Evolutionary conservation across 2,797 vertebrate species (phyloP).

Genomic region (Triplophysa yarkandensis): DNA sequence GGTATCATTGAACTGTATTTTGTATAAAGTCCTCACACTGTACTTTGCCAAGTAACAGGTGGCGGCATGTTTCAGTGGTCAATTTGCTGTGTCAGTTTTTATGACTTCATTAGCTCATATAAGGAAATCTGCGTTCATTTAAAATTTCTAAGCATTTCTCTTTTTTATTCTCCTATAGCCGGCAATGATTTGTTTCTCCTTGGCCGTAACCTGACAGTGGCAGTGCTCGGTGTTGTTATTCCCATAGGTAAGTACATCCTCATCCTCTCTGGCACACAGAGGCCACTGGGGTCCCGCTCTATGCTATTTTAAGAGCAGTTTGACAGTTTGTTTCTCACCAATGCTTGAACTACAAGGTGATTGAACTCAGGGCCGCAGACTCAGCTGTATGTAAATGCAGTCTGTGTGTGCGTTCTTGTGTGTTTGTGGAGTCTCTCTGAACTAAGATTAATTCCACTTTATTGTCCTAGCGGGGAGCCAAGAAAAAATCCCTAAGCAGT

Average conservation of each 20-base stretch:
- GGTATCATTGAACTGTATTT: not conserved
- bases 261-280: conserved; percentile 56
- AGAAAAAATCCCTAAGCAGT: conserved; percentile 10
- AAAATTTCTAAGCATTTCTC: not conserved
- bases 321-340: conserved; percentile 32
- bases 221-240: conserved; percentile 90
- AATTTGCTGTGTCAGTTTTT: not conserved
- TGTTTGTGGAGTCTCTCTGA: conserved; percentile 8
- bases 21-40: not conserved
- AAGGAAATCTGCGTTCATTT: not conserved
- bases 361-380: conserved; percentile 24
- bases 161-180: conserved; percentile 73
- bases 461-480: conserved; percentile 1
- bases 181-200: conserved; percentile 84
- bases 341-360: conserved; percentile 27
- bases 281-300: conserved; percentile 33
- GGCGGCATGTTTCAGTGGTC: not conserved
- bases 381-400: conserved; percentile 48
- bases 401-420: conserved; percentile 23
- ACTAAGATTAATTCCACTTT: conserved; percentile 20
- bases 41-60: not conserved
- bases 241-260: conserved; percentile 88
- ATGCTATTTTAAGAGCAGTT: conserved; percentile 44
- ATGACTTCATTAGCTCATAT: not conserved
- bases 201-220: conserved; percentile 90